Conservation (phyloP, 1,140 invertebrate species). For the Drosophila repletoides region DNA sequence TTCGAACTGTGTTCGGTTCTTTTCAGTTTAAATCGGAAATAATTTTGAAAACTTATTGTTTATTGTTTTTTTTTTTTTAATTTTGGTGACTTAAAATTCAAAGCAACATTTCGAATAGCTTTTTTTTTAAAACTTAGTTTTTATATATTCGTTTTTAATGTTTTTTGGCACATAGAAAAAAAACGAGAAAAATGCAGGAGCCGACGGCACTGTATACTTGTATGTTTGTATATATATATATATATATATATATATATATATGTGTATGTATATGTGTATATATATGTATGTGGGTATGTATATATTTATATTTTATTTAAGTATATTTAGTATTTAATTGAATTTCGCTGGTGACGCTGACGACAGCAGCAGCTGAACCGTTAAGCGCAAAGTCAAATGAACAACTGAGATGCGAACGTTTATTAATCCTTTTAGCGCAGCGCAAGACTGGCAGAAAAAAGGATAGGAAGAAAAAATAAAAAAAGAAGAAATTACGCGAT, state of each 20-base stretch:
- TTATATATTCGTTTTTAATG: too few species aligned
- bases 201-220: conserved; percentile 13
- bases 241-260: too few species aligned
- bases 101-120: conserved; percentile 82
- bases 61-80: conserved; percentile 8
- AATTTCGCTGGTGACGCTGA: conserved; percentile 31
- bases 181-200: not conserved
- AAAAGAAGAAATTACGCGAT: conserved; percentile 70
- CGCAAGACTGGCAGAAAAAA: conserved; percentile 37
- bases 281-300: too few species aligned
- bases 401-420: conserved; percentile 77
- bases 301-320: too few species aligned
- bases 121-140: not conserved
- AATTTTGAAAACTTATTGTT: not conserved
- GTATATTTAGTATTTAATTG: too few species aligned
- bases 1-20: conserved; percentile 57
- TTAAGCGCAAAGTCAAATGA: conserved; percentile 78
- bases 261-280: too few species aligned
- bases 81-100: conserved; percentile 5
- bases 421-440: conserved; percentile 80
- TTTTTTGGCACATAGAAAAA: not conserved
- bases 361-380: conserved; percentile 77
- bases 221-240: not conserved
- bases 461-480: not conserved
- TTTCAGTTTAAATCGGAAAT: too few species aligned